These are phyloP conservation scores for Pogona vitticeps DNA, from an alignment of 2,113 vertebrate genomes.

Conservation along the genomic window DNA sequence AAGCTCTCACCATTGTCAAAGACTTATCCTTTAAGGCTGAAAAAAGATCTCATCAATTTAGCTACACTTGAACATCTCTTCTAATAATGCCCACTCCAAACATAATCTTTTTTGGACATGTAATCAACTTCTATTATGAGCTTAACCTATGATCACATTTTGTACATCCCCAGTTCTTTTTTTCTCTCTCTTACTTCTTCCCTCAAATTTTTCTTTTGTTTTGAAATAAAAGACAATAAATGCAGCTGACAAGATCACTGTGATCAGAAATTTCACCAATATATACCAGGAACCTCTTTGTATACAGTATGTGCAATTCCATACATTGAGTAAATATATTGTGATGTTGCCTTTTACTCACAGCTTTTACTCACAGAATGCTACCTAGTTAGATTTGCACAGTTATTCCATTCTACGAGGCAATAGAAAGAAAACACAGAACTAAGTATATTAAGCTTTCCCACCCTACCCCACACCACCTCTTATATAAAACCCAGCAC, in stretches of 20 bases:
- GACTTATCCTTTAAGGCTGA: no score
- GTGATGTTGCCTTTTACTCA: conserved; percentile 19
- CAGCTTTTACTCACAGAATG: not conserved
- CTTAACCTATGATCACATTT: no score
- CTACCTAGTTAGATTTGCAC: not conserved
- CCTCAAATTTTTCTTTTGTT: no score
- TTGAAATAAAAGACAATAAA: no score
- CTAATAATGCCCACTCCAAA: no score
- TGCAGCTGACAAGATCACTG: not conserved
- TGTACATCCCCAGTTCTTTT: no score
- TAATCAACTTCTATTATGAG: no score
- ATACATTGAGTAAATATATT: not conserved
- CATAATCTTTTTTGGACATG: no score
- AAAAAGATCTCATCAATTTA: no score
- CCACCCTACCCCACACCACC: not conserved
- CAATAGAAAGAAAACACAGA: conserved; percentile 11
- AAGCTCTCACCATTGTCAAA: no score
- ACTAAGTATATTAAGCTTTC: not conserved
- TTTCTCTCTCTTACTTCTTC: no score
- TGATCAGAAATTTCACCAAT: not conserved
- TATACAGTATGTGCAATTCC: conserved; percentile 30
- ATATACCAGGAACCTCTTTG: conserved; percentile 11
- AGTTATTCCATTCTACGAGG: not conserved
- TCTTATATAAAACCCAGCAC: not conserved
- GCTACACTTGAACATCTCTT: no score